Evolutionary conservation across 2,888 invertebrate species (phyloP).

Genomic region (Petrolisthes cinctipes): DNA sequence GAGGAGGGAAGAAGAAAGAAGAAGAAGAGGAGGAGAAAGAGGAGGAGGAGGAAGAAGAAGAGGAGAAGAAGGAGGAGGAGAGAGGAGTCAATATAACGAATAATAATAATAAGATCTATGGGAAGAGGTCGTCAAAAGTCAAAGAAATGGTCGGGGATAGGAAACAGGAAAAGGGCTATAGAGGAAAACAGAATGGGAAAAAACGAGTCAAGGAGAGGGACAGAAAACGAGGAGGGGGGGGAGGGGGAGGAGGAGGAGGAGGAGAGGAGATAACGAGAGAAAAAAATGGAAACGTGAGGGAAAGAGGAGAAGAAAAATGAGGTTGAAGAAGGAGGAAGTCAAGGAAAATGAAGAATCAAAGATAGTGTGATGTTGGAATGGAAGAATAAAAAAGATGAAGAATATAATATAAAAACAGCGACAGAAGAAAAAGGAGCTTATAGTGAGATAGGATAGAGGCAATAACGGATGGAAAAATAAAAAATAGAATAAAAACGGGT

Average conservation of each 20-base stretch:
- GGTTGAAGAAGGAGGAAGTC: not conserved
- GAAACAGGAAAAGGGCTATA: conserved; percentile 2
- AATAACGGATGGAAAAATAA: not conserved
- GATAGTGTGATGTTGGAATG: not conserved
- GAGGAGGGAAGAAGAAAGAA: not conserved
- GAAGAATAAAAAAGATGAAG: not conserved
- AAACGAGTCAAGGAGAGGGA: not conserved
- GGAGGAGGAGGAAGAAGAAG: not conserved
- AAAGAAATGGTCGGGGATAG: not conserved
- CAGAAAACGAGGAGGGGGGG: not conserved
- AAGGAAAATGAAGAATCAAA: not conserved
- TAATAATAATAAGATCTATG: no score
- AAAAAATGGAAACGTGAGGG: not conserved
- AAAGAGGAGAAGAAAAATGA: not conserved
- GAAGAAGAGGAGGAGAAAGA: not conserved
- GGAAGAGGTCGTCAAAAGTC: no score
- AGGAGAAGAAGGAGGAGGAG: not conserved
- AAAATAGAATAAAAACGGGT: not conserved
- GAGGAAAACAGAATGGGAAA: conserved; percentile 1
- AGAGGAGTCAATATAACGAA: not conserved
- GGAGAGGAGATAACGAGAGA: not conserved
- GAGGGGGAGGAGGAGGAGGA: not conserved
- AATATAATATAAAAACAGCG: not conserved
- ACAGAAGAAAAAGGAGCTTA: not conserved
- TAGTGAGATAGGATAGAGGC: not conserved